Evolutionary conservation across 2,797 vertebrate species (phyloP).

Genomic region (Lemur catta): DNA sequence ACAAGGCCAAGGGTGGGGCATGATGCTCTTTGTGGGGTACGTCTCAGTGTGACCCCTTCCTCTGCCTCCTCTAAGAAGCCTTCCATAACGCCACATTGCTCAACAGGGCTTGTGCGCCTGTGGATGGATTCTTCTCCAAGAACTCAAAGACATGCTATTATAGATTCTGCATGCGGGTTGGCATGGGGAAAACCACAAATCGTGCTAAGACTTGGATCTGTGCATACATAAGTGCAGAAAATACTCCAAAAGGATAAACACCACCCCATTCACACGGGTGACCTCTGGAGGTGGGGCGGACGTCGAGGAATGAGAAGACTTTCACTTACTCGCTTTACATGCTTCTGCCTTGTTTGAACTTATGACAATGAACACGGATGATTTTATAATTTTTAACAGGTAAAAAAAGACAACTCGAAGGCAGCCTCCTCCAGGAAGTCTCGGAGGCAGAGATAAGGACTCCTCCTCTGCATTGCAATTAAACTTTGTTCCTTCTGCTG

Average conservation of each 20-base stretch:
- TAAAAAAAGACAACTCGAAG: not conserved
- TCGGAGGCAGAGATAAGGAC: rapidly evolving
- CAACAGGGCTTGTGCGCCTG: not conserved
- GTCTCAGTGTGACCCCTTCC: not conserved
- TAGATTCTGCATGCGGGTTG: not conserved
- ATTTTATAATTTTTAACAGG: not conserved
- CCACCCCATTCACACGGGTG: rapidly evolving
- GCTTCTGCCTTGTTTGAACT: not conserved
- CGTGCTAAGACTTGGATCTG: not conserved
- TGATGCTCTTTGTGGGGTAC: not conserved
- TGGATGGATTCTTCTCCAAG: not conserved
- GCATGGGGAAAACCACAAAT: not conserved
- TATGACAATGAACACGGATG: not conserved
- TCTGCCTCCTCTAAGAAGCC: not conserved
- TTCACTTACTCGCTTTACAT: not conserved
- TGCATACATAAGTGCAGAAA: not conserved
- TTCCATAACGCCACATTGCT: not conserved
- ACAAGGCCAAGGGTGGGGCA: not conserved
- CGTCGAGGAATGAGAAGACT: not conserved
- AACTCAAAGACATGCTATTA: not conserved
- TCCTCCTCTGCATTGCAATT: not conserved
- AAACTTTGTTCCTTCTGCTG: not conserved
- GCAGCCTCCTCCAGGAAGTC: not conserved
- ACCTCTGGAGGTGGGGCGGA: not conserved
- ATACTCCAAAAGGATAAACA: not conserved